Evolutionary conservation across 2,888 invertebrate genomes (phyloP).

Genomic region (Rosalia funebris): DNA sequence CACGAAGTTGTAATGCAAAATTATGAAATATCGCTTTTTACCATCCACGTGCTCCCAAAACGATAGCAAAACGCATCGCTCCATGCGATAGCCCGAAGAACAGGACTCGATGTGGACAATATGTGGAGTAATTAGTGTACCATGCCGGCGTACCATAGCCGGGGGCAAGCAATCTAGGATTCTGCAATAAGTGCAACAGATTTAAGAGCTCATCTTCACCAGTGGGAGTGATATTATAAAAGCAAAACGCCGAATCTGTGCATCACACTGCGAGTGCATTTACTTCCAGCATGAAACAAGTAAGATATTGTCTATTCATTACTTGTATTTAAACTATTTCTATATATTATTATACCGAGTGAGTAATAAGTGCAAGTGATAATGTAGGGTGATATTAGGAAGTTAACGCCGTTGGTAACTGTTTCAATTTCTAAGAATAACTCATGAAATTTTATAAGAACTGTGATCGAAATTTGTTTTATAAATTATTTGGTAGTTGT

Average conservation of each 20-base stretch:
- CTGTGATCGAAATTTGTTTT: too few relatives aligned
- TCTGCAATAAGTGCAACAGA: conserved; percentile 34
- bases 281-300: conserved; percentile 46
- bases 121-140: conserved; percentile 39
- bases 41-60: neutral
- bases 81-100: neutral
- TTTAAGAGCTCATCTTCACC: conserved; percentile 35
- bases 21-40: neutral
- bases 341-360: neutral
- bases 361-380: conserved; percentile 12
- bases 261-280: conserved; percentile 42
- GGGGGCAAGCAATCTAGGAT: conserved; percentile 19
- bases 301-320: conserved; percentile 33
- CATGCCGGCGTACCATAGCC: conserved; percentile 18
- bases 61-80: neutral
- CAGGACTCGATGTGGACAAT: conserved; percentile 34
- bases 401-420: neutral
- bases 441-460: too few relatives aligned
- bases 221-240: conserved; percentile 41
- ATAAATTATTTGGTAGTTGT: too few relatives aligned
- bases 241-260: conserved; percentile 40
- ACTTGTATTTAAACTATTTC: conserved; percentile 2
- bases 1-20: neutral
- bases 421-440: too few relatives aligned
- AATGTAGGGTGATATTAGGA: neutral